phyloP scores from a whole-genome alignment of 2,888 invertebrate genomes.

The Drosophila prostipennis region DNA sequence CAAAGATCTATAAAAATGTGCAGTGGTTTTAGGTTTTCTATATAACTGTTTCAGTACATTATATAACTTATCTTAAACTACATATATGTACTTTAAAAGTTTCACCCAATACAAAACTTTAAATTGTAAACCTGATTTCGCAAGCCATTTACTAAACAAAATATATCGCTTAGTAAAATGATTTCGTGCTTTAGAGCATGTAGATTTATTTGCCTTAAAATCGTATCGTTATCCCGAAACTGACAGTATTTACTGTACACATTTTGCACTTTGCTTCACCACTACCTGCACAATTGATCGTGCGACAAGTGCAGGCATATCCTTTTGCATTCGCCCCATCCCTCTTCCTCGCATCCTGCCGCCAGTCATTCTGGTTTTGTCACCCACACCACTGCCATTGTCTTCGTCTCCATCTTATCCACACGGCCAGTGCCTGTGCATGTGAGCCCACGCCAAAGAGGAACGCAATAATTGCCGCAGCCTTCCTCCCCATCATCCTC shows the following conservation, averaged over 20 bases:
- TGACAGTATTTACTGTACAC: conserved; percentile 1
- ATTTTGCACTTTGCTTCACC: conserved; percentile 2
- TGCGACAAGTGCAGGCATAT: conserved; percentile 35
- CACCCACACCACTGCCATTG: conserved; percentile 30
- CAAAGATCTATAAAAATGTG: too few species aligned
- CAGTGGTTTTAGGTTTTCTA: too few species aligned
- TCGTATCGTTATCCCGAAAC: background rate
- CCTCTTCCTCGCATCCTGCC: conserved; percentile 21
- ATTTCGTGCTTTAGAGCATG: too few species aligned
- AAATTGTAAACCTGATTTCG: too few species aligned
- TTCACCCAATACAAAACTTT: too few species aligned
- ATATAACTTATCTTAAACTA: too few species aligned
- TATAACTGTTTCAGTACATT: too few species aligned
- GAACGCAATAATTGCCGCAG: conserved; percentile 44
- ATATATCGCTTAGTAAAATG: too few species aligned
- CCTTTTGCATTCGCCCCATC: conserved; percentile 51
- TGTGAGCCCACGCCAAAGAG: conserved; percentile 30
- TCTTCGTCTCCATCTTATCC: conserved; percentile 9
- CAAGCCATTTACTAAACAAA: too few species aligned
- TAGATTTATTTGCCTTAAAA: background rate
- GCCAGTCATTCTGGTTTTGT: conserved; percentile 39
- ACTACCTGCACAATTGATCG: conserved; percentile 39
- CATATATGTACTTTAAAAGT: too few species aligned
- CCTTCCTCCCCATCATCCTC: background rate
- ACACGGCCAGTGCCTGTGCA: conserved; percentile 12